Percentiles rank a stretch among this genome's conserved stretches.
Evolutionary conservation across 2,888 invertebrate genomes (phyloP).

Genomic region (Arenicola marina): DNA sequence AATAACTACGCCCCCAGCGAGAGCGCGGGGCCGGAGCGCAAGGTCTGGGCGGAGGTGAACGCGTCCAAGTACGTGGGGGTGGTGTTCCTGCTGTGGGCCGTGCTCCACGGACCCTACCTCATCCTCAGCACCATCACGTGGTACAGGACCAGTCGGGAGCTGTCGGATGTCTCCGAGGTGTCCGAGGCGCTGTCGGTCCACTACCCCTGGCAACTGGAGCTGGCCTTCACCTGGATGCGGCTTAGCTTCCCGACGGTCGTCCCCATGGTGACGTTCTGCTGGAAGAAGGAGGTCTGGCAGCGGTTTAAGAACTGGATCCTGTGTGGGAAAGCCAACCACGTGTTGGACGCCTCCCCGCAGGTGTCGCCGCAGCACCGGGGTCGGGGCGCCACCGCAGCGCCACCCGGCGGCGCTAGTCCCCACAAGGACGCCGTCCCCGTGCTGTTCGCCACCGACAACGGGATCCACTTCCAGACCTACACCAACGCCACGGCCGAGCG

Average conservation of each 20-base stretch:
- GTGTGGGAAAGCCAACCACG: slow-evolving; percentile 49
- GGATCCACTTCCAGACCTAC: slow-evolving; percentile 45
- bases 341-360: slow-evolving; percentile 38
- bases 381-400: background rate
- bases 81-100: slow-evolving; percentile 43
- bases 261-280: slow-evolving; percentile 44
- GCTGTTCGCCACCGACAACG: slow-evolving; percentile 52
- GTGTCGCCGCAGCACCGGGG: slow-evolving; percentile 4
- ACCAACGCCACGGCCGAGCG: slow-evolving; percentile 8
- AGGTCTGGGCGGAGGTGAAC: slow-evolving; percentile 37
- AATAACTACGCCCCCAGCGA: slow-evolving; percentile 25
- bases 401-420: background rate
- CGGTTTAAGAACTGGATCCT: slow-evolving; percentile 46
- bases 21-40: slow-evolving; percentile 20
- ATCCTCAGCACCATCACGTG: slow-evolving; percentile 20
- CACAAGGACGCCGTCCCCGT: slow-evolving; percentile 40
- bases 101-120: slow-evolving; percentile 46
- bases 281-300: slow-evolving; percentile 50
- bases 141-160: slow-evolving; percentile 15
- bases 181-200: slow-evolving; percentile 22
- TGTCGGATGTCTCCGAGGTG: slow-evolving; percentile 5
- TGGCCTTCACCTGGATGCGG: slow-evolving; percentile 48
- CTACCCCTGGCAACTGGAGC: slow-evolving; percentile 46
- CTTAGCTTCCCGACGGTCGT: slow-evolving; percentile 46
- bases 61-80: slow-evolving; percentile 40